A percentile compares a stretch with the other conserved stretches of the same genome.
Conservation (phyloP, 2,113 vertebrate species). For the Ictalurus punctatus region DNA sequence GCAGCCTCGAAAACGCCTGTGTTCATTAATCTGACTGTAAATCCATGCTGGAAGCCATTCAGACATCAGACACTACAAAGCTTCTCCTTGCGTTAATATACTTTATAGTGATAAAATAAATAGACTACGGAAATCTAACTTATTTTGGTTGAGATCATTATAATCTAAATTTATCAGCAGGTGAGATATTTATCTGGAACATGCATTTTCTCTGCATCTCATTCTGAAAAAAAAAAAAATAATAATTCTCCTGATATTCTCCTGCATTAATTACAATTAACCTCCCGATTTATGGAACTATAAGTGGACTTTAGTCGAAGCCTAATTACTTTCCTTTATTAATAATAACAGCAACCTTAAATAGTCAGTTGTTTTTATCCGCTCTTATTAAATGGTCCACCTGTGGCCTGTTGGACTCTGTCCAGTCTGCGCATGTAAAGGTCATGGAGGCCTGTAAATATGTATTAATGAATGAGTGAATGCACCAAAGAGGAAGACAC, state of each 20-base stretch:
- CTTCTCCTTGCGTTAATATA: neutral
- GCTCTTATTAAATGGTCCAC: neutral
- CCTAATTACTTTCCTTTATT: conserved; percentile 4
- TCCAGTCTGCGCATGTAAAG: conserved; percentile 20
- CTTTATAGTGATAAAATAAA: neutral
- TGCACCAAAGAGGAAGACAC: neutral
- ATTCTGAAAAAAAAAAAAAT: too few species aligned
- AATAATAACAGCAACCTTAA: neutral
- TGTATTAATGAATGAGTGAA: neutral
- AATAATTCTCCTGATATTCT: too few species aligned
- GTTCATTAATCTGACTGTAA: neutral
- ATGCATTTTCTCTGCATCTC: neutral
- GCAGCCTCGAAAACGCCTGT: neutral
- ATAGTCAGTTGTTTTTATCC: neutral
- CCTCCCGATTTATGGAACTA: neutral
- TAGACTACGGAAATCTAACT: neutral
- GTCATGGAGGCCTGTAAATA: conserved; percentile 10
- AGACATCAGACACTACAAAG: neutral
- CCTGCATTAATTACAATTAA: neutral
- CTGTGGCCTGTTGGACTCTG: conserved; percentile 11
- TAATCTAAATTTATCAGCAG: neutral
- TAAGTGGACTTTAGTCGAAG: neutral
- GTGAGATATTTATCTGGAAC: neutral
- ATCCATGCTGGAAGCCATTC: neutral
- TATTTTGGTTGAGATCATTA: neutral